phyloP scores from a whole-genome alignment of 2,888 invertebrate genomes.

The Diplolepis rosae region DNA sequence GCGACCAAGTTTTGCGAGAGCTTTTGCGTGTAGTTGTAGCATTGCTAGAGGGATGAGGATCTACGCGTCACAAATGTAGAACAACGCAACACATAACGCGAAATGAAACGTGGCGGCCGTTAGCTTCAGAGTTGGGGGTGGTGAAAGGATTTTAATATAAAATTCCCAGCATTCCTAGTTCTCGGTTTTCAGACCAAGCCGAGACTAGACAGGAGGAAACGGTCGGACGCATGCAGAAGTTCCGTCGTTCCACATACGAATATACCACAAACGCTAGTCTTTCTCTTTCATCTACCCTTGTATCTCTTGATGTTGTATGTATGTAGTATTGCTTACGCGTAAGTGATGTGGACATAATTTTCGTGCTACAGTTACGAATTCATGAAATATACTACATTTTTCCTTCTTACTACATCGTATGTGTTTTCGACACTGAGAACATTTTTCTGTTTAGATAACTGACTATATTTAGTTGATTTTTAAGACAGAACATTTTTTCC shows the following conservation, averaged over 20 bases:
- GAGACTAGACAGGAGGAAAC: slow-evolving; percentile 24
- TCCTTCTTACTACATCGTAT: too few relatives aligned
- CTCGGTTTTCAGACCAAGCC: slow-evolving; percentile 37
- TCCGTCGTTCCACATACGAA: slow-evolving; percentile 27
- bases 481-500: too few relatives aligned
- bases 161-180: slow-evolving; percentile 60
- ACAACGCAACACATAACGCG: slow-evolving; percentile 34
- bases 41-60: slow-evolving; percentile 12
- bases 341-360: slow-evolving; percentile 25
- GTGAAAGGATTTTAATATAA: slow-evolving; percentile 66
- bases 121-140: slow-evolving; percentile 3
- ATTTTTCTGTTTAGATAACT: too few relatives aligned
- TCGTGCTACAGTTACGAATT: neutral
- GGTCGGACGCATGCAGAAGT: slow-evolving; percentile 24
- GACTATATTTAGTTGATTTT: too few relatives aligned
- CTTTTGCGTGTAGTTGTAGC: slow-evolving; percentile 16
- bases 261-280: neutral
- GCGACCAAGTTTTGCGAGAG: neutral
- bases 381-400: slow-evolving; percentile 3
- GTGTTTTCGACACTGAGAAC: too few relatives aligned
- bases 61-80: slow-evolving; percentile 35
- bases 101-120: slow-evolving; percentile 29
- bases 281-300: slow-evolving; percentile 14
- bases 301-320: too few relatives aligned
- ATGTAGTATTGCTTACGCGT: neutral